Evolutionary conservation across 2,797 vertebrate genomes (phyloP).

Genomic region (Vireo griseus): DNA sequence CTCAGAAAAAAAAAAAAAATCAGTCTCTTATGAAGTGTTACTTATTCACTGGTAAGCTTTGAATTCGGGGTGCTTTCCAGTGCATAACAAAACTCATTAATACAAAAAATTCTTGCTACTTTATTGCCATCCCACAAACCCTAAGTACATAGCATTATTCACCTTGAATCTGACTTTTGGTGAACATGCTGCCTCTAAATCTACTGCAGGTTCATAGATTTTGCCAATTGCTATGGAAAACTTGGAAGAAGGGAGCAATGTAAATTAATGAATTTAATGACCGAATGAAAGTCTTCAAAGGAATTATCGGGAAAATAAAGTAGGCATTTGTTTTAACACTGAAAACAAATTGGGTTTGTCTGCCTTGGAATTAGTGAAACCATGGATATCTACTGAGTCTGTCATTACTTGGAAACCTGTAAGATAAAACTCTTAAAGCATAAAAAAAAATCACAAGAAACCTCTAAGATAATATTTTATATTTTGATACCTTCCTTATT

Average conservation of each 20-base stretch:
- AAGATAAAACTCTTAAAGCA: background rate
- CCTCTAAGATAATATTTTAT: background rate
- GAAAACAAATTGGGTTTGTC: background rate
- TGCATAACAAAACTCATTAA: background rate
- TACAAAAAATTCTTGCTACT: background rate
- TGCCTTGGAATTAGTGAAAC: background rate
- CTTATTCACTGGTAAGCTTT: background rate
- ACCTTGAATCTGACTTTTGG: background rate
- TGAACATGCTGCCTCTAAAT: background rate
- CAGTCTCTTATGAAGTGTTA: background rate
- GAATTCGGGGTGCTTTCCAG: background rate
- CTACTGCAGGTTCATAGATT: background rate
- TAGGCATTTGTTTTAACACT: background rate
- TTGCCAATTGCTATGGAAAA: background rate
- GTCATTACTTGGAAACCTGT: background rate
- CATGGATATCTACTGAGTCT: background rate
- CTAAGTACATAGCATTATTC: background rate
- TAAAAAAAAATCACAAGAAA: background rate
- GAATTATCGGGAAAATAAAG: background rate
- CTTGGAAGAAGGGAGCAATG: background rate
- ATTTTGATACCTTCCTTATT: background rate
- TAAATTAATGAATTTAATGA: background rate
- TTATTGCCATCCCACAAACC: background rate
- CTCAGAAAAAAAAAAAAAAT: too few species aligned
- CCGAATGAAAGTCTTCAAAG: background rate